Percentiles rank a stretch among this genome's conserved stretches.
These are phyloP conservation scores for Trachelus stipa DNA, from an alignment of 2,888 invertebrate genomes.

Conservation along the genomic window DNA sequence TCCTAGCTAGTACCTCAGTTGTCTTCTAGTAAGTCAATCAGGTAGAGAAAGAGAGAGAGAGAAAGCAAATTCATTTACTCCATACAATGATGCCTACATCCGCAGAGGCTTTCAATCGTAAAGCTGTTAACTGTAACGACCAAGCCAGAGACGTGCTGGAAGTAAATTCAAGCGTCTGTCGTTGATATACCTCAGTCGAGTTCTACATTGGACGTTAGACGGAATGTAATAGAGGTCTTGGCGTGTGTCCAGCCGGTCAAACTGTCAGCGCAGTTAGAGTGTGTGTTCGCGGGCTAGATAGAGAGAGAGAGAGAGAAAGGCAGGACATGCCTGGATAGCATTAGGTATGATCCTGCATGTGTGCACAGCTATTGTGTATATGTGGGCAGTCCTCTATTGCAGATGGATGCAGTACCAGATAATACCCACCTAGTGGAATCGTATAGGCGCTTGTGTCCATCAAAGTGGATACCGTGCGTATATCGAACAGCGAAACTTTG, in stretches of 20 bases:
- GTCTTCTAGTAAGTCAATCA: neutral
- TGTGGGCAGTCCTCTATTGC: neutral
- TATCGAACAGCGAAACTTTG: constrained; percentile 46
- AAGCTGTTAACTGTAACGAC: neutral
- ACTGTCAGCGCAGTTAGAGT: neutral
- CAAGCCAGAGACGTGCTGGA: neutral
- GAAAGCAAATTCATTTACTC: neutral
- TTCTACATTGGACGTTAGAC: constrained; percentile 46
- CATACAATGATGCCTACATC: neutral
- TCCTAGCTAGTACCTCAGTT: neutral
- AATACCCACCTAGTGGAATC: constrained; percentile 29
- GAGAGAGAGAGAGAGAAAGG: neutral
- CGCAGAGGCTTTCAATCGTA: neutral
- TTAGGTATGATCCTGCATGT: constrained; percentile 24
- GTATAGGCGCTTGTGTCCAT: constrained; percentile 29
- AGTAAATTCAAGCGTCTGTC: constrained; percentile 15
- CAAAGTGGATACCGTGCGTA: constrained; percentile 23
- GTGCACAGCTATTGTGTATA: neutral
- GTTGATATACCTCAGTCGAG: constrained; percentile 20
- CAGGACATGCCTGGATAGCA: constrained; percentile 14
- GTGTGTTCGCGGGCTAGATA: neutral
- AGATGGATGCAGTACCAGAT: constrained; percentile 9
- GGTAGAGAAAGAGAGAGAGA: neutral
- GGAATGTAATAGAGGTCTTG: constrained; percentile 58
- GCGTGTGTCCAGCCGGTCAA: constrained; percentile 48